These are phyloP conservation scores for Lacanobia oleracea DNA, from an alignment of 2,888 invertebrate genomes.

Conservation along the genomic window DNA sequence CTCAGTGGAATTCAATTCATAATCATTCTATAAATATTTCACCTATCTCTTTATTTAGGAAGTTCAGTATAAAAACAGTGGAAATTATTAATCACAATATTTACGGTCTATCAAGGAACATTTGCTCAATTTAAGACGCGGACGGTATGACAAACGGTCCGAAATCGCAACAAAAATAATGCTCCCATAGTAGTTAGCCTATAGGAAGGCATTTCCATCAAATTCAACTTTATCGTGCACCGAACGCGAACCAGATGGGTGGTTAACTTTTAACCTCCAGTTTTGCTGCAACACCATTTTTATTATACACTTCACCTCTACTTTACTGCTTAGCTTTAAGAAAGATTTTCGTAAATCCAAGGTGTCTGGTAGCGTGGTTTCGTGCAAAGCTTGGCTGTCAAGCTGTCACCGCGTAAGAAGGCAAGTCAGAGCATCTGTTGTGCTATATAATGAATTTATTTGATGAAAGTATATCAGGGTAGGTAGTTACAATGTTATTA, in stretches of 20 bases:
- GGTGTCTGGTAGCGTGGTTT: slow-evolving; percentile 40
- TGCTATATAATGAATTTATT: slow-evolving; percentile 80
- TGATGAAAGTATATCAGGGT: slow-evolving; percentile 71
- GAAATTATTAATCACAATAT: background rate
- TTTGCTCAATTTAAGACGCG: background rate
- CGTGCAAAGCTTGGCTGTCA: slow-evolving; percentile 58
- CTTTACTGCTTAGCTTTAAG: background rate
- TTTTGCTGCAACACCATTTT: slow-evolving; percentile 49
- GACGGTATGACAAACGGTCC: background rate
- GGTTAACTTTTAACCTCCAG: slow-evolving; percentile 81
- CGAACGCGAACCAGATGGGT: slow-evolving; percentile 72
- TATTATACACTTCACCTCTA: background rate
- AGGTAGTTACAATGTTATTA: slow-evolving; percentile 52
- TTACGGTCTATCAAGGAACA: background rate
- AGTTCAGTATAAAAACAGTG: background rate
- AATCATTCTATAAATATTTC: background rate
- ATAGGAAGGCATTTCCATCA: slow-evolving; percentile 50
- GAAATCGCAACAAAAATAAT: background rate
- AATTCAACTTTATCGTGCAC: slow-evolving; percentile 69
- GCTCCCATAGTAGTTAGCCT: background rate
- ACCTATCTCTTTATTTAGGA: background rate
- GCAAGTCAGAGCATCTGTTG: slow-evolving; percentile 70
- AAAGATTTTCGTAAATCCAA: background rate
- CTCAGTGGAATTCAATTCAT: background rate
- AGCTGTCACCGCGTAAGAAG: slow-evolving; percentile 76